phyloP scores from a whole-genome alignment of 2,113 vertebrate genomes.

The Callipepla californica region DNA sequence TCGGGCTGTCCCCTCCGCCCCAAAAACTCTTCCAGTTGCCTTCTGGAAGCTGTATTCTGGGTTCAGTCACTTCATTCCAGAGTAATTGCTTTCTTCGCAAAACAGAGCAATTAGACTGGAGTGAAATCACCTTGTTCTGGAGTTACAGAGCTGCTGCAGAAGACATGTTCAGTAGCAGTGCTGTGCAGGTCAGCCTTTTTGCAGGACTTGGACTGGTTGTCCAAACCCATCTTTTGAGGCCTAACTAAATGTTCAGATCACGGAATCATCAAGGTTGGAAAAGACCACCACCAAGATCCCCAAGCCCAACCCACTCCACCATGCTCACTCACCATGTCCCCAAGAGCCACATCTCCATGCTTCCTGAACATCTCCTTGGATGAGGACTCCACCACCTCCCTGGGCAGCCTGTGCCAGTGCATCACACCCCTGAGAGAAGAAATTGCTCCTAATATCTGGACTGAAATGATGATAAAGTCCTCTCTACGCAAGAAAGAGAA shows the following conservation, averaged over 20 bases:
- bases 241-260: neutral
- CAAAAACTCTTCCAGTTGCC: slow-evolving; percentile 42
- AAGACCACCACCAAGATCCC: no score
- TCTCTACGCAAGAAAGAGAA: neutral
- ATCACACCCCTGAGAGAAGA: no score
- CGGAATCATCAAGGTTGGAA: no score
- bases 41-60: slow-evolving; percentile 10
- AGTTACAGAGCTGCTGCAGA: neutral
- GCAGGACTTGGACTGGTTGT: neutral
- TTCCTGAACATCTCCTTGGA: no score
- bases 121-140: slow-evolving; percentile 32
- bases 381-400: no score
- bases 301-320: no score
- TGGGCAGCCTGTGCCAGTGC: no score
- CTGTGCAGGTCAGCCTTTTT: neutral
- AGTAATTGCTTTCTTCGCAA: neutral
- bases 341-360: no score
- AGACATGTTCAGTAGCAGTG: neutral
- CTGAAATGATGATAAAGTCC: neutral
- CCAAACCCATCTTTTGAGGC: neutral
- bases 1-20: slow-evolving; percentile 51
- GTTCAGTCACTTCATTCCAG: slow-evolving; percentile 24
- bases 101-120: neutral
- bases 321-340: no score
- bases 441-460: no score